Percentiles rank a stretch among this genome's conserved stretches.
Conservation (phyloP, 2,113 vertebrate species). For the Hydropotes inermis region DNA sequence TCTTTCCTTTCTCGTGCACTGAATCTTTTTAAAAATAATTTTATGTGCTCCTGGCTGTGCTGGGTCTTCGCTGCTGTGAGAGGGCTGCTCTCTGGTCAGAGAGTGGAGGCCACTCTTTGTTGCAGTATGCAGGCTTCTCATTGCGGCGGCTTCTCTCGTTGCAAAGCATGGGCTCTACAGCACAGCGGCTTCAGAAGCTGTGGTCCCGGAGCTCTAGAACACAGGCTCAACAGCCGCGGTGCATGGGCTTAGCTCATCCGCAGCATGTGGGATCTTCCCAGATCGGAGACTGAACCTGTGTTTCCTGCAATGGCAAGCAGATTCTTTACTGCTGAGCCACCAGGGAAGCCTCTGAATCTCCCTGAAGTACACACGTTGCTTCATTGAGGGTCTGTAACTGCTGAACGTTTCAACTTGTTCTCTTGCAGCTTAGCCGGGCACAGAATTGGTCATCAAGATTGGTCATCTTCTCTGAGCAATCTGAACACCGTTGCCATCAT, state of each 20-base stretch:
- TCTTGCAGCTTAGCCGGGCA: background rate
- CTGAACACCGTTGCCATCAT: too few relatives aligned
- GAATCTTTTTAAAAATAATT: background rate
- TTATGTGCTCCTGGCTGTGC: background rate
- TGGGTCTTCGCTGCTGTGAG: background rate
- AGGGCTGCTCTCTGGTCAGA: background rate
- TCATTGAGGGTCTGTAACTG: background rate
- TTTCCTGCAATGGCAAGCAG: background rate
- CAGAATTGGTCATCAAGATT: background rate
- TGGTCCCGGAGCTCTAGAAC: accelerated
- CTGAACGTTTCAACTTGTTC: background rate
- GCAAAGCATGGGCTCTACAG: background rate
- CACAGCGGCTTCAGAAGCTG: background rate
- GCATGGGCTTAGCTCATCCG: background rate
- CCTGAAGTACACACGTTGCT: background rate
- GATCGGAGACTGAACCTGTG: background rate
- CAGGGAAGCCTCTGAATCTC: background rate
- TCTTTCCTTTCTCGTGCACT: background rate
- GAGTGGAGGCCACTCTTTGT: background rate
- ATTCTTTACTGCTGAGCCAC: background rate
- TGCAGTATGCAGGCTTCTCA: background rate
- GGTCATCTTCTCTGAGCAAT: background rate
- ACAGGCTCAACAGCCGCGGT: background rate
- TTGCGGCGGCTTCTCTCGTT: background rate
- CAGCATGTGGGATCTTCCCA: background rate